Base-by-base conservation (phyloP, 30 jellyfish, hydroid and myxozoan genomes). In the Turritopsis dohrnii region DNA sequence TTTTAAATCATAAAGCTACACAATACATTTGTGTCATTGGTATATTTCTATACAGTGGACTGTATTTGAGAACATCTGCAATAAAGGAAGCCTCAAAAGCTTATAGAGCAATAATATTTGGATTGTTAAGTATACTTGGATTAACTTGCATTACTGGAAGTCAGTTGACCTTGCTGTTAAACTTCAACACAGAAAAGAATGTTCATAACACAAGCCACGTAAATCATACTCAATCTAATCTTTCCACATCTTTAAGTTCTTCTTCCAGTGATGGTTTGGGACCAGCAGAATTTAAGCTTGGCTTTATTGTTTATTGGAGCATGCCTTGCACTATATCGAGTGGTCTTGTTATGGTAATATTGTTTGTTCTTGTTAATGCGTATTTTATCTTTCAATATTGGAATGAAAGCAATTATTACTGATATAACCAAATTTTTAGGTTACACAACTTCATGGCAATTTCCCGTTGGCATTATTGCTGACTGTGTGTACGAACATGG, bases 271-370 rank as follows among this genome's bases (percentile, higher is more conserved):
- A 83, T 13, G 82, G 79, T 28, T 85, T 89, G 27, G 96, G 96
- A n/a, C 87, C 95, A 28, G 65, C 84, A 26, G 96, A 89, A 54
- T 85, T 87, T 79, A 80, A 85, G 75, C 81, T 88, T 84, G 99
- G 99, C 81, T 80, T 94, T 29, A 91, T 89, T 83, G 54, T 94
- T 83, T 94, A 80, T 74, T 89, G 89, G 86, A 30, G 88, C 53
- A 88, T 84, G 71, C 99, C 99, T 1, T 85, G 97, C 81, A 94
- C 99, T 18, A 76, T 94, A 7, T 86, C 97, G 17, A 89, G 96
- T 80, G 99, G 97, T 18, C 97, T 94, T n/a, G 82, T 94, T 16
- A 94, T 94, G 99, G 99, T 94, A 66, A 85, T 96, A 22, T 19
- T 18, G 28, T 54, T 54, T 80, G 0, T 72, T 72, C 24, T 25